Evolutionary conservation across 2,888 invertebrate species (phyloP).

Genomic region (Pristionchus arcanus): DNA sequence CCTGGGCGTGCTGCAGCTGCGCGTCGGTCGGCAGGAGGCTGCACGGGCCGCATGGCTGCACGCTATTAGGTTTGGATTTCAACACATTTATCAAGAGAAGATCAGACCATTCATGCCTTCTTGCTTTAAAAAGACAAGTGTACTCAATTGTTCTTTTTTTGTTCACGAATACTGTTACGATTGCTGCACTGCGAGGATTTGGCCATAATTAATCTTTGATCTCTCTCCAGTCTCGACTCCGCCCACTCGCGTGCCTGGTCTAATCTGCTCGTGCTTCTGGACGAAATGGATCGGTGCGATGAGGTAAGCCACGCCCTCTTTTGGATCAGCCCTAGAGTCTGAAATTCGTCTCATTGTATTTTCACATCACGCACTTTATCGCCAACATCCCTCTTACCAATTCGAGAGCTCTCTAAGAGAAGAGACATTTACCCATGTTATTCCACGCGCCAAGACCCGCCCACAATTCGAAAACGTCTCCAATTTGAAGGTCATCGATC

Average conservation of each 20-base stretch:
- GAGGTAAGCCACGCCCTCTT: conserved; percentile 26
- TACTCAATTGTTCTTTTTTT: no score
- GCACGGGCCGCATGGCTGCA: conserved; percentile 90
- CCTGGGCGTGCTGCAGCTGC: conserved; percentile 93
- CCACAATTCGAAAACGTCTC: not conserved
- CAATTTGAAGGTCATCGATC: not conserved
- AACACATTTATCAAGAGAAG: no score
- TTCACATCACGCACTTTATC: no score
- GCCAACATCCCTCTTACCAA: no score
- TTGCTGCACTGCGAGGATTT: no score
- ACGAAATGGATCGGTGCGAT: conserved; percentile 51
- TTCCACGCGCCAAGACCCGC: not conserved
- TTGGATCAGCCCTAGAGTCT: not conserved
- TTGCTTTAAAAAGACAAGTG: no score
- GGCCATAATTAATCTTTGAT: not conserved
- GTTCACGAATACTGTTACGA: no score
- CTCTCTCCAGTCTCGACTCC: conserved; percentile 49
- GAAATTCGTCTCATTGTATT: no score
- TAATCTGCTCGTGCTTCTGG: conserved; percentile 54
- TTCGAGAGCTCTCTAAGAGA: no score
- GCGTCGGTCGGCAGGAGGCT: conserved; percentile 86
- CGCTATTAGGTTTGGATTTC: conserved; percentile 84
- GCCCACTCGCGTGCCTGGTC: conserved; percentile 49
- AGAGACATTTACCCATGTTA: no score
- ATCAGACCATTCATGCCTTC: no score